Percentiles rank a stretch among this genome's conserved stretches.
phyloP scores from a whole-genome alignment of 2,888 invertebrate genomes.

The Thecocarcelia acutangulata region DNA sequence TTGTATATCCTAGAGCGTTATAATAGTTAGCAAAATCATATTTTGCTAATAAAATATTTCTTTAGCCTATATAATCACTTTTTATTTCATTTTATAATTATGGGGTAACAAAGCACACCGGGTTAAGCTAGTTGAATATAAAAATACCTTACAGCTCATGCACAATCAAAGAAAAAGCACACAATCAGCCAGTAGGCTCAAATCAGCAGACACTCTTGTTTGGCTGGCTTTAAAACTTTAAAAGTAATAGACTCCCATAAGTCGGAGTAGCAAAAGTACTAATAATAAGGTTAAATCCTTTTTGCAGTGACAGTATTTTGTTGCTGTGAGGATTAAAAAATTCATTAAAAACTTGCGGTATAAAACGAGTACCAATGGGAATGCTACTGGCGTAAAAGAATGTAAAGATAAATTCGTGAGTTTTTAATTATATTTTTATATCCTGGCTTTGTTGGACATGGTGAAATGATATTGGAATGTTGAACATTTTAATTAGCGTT shows the following conservation, averaged over 20 bases:
- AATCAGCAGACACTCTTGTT: slow-evolving; percentile 23
- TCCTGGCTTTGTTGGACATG: neutral
- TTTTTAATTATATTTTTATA: neutral
- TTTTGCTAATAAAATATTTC: too few relatives aligned
- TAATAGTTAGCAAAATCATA: too few relatives aligned
- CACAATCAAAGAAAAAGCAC: slow-evolving; percentile 13
- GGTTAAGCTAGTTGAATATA: too few relatives aligned
- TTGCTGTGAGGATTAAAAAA: slow-evolving; percentile 58
- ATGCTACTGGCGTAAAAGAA: neutral
- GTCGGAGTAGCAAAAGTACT: slow-evolving; percentile 43
- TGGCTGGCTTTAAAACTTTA: slow-evolving; percentile 16
- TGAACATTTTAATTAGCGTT: slow-evolving; percentile 24
- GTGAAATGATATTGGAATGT: slow-evolving; percentile 13
- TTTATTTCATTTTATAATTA: too few relatives aligned
- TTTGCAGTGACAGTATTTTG: slow-evolving; percentile 46
- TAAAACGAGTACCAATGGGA: too few relatives aligned
- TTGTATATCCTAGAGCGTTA: too few relatives aligned
- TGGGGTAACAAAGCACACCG: too few relatives aligned
- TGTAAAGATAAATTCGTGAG: neutral
- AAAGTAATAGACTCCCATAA: slow-evolving; percentile 47
- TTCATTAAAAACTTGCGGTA: slow-evolving; percentile 57
- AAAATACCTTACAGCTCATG: slow-evolving; percentile 39
- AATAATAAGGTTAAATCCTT: slow-evolving; percentile 58
- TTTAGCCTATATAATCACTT: too few relatives aligned
- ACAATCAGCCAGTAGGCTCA: neutral